Evolutionary conservation across 2,888 invertebrate genomes (phyloP).

Genomic region (Euphydryas editha): DNA sequence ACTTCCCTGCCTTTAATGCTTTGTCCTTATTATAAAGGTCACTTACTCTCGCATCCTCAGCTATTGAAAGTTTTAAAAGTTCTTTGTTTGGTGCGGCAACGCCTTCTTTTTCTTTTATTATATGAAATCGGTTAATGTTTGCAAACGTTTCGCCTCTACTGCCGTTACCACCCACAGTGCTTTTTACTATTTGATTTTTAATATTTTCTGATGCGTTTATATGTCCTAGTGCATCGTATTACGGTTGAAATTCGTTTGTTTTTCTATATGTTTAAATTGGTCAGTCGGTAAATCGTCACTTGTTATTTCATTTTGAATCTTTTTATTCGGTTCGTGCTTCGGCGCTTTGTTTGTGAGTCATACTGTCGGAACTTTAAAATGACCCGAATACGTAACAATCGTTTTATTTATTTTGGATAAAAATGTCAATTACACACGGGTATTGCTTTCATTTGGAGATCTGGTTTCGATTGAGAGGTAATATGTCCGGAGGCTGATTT

Average conservation of each 20-base stretch:
- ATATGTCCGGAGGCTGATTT: slow-evolving; percentile 53
- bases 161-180: slow-evolving; percentile 70
- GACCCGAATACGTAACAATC: slow-evolving; percentile 56
- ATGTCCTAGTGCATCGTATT: slow-evolving; percentile 26
- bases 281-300: slow-evolving; percentile 51
- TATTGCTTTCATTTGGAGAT: slow-evolving; percentile 47
- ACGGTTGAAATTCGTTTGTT: slow-evolving; percentile 9
- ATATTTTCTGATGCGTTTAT: slow-evolving; percentile 24
- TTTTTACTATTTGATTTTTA: slow-evolving; percentile 45
- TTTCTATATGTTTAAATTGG: slow-evolving; percentile 39
- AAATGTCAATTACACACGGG: slow-evolving; percentile 58
- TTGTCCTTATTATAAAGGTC: slow-evolving; percentile 70
- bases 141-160: slow-evolving; percentile 73
- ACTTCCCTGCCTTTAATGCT: slow-evolving; percentile 62
- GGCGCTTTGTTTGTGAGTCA: slow-evolving; percentile 72
- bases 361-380: slow-evolving; percentile 61
- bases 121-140: slow-evolving; percentile 64
- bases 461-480: slow-evolving; percentile 54
- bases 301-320: slow-evolving; percentile 57
- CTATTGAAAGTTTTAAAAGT: slow-evolving; percentile 59
- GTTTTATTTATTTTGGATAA: slow-evolving; percentile 51
- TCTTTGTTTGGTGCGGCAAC: slow-evolving; percentile 63
- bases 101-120: slow-evolving; percentile 63
- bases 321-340: slow-evolving; percentile 58
- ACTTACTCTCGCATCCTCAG: slow-evolving; percentile 53